Evolutionary conservation across 2,888 invertebrate genomes (phyloP).

Genomic region (Crioceris asparagi): DNA sequence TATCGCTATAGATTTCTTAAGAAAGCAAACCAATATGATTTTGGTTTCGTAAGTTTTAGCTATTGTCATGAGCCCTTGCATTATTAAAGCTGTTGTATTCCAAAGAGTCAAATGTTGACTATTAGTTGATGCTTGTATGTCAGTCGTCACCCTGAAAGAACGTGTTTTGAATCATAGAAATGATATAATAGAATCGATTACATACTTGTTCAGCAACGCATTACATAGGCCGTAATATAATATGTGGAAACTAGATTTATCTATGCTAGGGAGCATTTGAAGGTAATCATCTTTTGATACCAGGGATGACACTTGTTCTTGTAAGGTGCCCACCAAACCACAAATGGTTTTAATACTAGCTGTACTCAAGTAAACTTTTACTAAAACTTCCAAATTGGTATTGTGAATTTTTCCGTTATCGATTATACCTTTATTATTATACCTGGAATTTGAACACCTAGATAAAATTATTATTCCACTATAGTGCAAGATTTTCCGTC

Average conservation of each 20-base stretch:
- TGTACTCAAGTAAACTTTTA: constrained; percentile 52
- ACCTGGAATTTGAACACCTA: too few relatives aligned
- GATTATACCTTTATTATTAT: constrained; percentile 46
- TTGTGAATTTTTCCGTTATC: constrained; percentile 49
- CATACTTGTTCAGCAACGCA: constrained; percentile 42
- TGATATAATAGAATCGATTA: background rate
- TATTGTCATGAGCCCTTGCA: constrained; percentile 55
- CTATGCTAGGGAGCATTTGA: constrained; percentile 51
- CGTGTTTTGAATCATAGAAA: background rate
- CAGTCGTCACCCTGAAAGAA: constrained; percentile 37
- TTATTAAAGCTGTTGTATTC: constrained; percentile 49
- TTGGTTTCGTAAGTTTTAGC: constrained; percentile 53
- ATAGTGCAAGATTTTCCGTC: too few relatives aligned
- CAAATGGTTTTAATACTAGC: constrained; percentile 48
- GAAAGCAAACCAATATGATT: constrained; percentile 51
- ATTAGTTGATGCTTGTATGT: constrained; percentile 45
- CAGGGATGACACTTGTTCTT: constrained; percentile 46
- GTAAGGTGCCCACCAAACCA: constrained; percentile 41
- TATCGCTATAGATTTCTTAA: constrained; percentile 53
- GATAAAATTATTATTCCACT: too few relatives aligned
- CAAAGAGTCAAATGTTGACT: constrained; percentile 53
- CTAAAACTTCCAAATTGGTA: constrained; percentile 45
- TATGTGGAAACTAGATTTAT: constrained; percentile 55
- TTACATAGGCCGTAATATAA: constrained; percentile 56
- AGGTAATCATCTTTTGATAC: constrained; percentile 49